Base-by-base conservation (phyloP, 2,797 vertebrate species). In the Steatocranus sp. region DNA sequence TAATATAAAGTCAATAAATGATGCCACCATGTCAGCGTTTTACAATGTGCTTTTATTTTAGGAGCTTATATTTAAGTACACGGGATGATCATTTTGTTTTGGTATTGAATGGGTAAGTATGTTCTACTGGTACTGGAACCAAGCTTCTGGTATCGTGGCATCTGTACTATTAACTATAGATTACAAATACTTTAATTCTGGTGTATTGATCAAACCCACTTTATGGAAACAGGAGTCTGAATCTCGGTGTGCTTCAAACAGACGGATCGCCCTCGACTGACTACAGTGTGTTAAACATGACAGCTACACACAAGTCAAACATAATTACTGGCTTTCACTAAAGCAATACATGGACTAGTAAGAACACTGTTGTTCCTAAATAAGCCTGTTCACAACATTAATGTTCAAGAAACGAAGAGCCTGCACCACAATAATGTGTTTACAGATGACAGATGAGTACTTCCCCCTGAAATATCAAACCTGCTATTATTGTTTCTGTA, bases 11-110 rank as follows among this genome's bases (percentile, higher is more conserved):
- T 43, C 63, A 68, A 17, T 41, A 68, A 68, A 43, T 7, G 20
- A 68, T 11, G 14, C 63, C 63, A 41, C 0, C 20, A 36, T 1
- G 58, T 36, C 32, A 66, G 14, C 0, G 63, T 43, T 43, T 68
- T 25, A 68, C 11, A 23, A 3, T 0, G 5, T 8, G 11, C 34
- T 38, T 15, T 6, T 0, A 63, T 10, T 68, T 25, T 41, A 68
- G 63, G n/a, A 41, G 12, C n/a, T 41, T 9, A 23, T 25, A 15
- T 66, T 25, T 66, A 41, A 25, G 20, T 66, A 66, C 12, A 41
- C n/a, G 0, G 34, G 11, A 38, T 38, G 61, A 66, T 41, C 8
- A 9, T 15, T 15, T 66, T 15, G 36, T 1, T 41, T 66, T 66
- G 32, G 7, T 36, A 38, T 66, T 14, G 8, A 66, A 23, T 34